Base-by-base conservation (phyloP, 2,797 vertebrate genomes). In the Pseudomugil tenellus region DNA sequence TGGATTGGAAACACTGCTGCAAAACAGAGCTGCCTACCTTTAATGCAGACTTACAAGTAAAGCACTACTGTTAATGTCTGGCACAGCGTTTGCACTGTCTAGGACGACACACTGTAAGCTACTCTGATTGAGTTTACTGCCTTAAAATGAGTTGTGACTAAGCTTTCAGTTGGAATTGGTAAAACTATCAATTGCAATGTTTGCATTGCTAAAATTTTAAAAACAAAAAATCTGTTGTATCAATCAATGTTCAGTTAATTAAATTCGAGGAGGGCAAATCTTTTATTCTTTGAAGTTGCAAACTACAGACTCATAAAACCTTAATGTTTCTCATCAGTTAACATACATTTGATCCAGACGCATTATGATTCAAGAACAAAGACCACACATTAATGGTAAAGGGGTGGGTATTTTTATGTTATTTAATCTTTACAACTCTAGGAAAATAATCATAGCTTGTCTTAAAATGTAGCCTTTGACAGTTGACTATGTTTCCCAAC, bases 1-100 rank as follows among this genome's bases (percentile, higher is more conserved):
- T 19, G 31, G 34, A 64, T 67, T 58, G 70, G 39, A 75, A 17
- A 70, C 67, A 41, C 4, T 19, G 21, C 48, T 21, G 14, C 21
- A n/a, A 31, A 54, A 16, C 17, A 25, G 26, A 28, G 26, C n/a
- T 48, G 37, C 17, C 46, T 55, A 53, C 2, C 13, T 49, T 35
- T 3, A 2, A 66, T 52, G 23, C n/a, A 60, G 32, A 23, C 25
- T 46, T 53, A 37, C 1, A 17, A 9, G 0, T 17, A 17, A 51
- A 61, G 1, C 39, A 26, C 25, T 41, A 31, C 25, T 25, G 23
- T 29, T 61, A 3, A 16, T 17, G 14, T 51, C 35, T 34, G 17
- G 32, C 19, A 37, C 35, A 43, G 17, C 2, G 17, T 43, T 43
- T 43, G 17, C 8, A 43, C 7, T 43, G 19, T 43, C 8, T 43